Conservation (phyloP, 2,797 vertebrate genomes). For the Lophura swinhoii region DNA sequence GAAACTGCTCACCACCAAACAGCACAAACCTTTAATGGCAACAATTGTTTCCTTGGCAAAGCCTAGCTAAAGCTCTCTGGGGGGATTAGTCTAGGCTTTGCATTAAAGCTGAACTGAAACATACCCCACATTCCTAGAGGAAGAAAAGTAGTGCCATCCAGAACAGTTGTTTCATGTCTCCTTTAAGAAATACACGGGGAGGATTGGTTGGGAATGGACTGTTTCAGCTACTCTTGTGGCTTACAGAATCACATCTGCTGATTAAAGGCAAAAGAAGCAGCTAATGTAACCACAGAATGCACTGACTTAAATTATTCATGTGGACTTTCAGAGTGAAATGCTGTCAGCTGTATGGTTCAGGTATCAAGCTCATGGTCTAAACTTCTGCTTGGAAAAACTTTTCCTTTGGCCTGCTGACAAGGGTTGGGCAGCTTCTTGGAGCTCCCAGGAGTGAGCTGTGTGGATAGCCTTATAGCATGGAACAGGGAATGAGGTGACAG, state of each 20-base stretch:
- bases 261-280: not conserved
- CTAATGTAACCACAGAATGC: not conserved
- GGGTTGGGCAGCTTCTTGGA: not conserved
- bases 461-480: rapidly evolving
- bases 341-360: not conserved
- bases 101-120: slow-evolving; percentile 33
- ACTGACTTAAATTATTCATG: not conserved
- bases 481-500: too few species aligned
- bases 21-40: not conserved
- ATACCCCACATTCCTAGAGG: slow-evolving; percentile 38
- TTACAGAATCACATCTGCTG: not conserved
- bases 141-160: not conserved
- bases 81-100: slow-evolving; percentile 50
- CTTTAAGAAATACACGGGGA: not conserved
- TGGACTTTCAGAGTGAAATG: not conserved
- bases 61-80: not conserved
- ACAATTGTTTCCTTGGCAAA: slow-evolving; percentile 42
- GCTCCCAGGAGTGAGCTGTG: not conserved
- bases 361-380: rapidly evolving
- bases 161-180: not conserved
- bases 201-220: not conserved
- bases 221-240: rapidly evolving
- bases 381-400: not conserved
- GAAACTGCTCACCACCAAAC: not conserved
- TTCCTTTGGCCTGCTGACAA: not conserved